phyloP scores from a whole-genome alignment of 2,113 vertebrate species.

The Romanogobio albipinnatus region DNA sequence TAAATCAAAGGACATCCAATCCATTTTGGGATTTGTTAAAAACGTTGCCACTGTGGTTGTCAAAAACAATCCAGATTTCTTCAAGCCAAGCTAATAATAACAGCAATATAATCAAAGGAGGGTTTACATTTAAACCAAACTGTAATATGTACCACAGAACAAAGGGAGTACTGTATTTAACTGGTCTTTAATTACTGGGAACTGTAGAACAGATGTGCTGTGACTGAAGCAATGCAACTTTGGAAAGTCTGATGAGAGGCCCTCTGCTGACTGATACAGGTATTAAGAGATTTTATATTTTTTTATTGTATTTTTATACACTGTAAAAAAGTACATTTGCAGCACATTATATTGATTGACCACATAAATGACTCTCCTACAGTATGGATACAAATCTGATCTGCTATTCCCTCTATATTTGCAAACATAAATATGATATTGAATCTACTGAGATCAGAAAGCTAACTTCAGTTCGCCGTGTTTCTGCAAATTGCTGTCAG shows the following conservation, averaged over 20 bases:
- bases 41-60: background rate
- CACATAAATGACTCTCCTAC: too few relatives aligned
- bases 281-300: background rate
- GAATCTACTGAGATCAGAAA: background rate
- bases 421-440: background rate
- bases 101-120: background rate
- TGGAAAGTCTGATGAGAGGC: background rate
- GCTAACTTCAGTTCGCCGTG: background rate
- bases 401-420: background rate
- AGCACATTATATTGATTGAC: too few relatives aligned
- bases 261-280: background rate
- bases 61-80: background rate
- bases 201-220: slow-evolving; percentile 9
- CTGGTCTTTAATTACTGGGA: background rate
- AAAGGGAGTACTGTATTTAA: slow-evolving; percentile 14
- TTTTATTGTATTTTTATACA: background rate
- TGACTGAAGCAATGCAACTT: background rate
- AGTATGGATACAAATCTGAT: too few relatives aligned
- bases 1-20: background rate
- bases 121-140: background rate
- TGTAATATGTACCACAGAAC: background rate
- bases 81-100: background rate
- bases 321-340: too few relatives aligned
- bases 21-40: background rate
- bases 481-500: background rate